Percentiles rank a stretch among this genome's conserved stretches.
phyloP scores from a whole-genome alignment of 1,140 invertebrate genomes.

The Heterodera schachtii region DNA sequence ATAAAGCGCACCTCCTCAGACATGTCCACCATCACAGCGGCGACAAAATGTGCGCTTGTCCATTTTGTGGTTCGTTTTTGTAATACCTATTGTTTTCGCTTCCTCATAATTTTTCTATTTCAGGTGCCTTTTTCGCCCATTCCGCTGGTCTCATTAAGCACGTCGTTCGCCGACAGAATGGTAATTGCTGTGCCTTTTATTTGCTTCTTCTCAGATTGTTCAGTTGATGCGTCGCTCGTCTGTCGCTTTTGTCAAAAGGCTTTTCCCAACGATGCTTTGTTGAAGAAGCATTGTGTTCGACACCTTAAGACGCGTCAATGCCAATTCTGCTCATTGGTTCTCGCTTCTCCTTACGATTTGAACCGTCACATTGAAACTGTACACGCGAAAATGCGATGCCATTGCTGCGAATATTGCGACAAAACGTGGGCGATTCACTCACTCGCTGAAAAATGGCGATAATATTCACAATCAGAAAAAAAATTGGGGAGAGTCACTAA shows the following conservation, averaged over 20 bases:
- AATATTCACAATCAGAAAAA: too few species aligned
- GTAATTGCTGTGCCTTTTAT: conserved; percentile 15
- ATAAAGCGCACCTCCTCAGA: conserved; percentile 18
- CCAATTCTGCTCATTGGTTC: conserved; percentile 37
- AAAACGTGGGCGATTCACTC: conserved; percentile 26
- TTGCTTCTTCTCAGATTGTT: conserved; percentile 5
- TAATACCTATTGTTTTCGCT: neutral
- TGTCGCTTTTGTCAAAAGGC: conserved; percentile 50
- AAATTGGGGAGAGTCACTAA: too few species aligned
- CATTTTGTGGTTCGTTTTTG: conserved; percentile 48
- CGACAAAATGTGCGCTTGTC: conserved; percentile 44
- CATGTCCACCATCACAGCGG: conserved; percentile 34
- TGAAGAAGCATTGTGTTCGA: conserved; percentile 44
- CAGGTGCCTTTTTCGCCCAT: conserved; percentile 14
- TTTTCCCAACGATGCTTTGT: conserved; percentile 36
- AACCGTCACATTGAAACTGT: conserved; percentile 38
- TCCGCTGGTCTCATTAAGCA: conserved; percentile 42
- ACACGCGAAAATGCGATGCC: conserved; percentile 40
- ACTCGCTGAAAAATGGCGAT: conserved; percentile 15
- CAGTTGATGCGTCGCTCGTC: conserved; percentile 28
- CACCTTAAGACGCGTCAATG: conserved; percentile 45
- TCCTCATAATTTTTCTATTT: neutral
- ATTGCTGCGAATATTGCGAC: conserved; percentile 38
- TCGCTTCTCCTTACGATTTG: conserved; percentile 37
- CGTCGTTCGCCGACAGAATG: conserved; percentile 38